Base-by-base conservation (phyloP, 2,888 invertebrate species). In the Chrysina gloriosa region DNA sequence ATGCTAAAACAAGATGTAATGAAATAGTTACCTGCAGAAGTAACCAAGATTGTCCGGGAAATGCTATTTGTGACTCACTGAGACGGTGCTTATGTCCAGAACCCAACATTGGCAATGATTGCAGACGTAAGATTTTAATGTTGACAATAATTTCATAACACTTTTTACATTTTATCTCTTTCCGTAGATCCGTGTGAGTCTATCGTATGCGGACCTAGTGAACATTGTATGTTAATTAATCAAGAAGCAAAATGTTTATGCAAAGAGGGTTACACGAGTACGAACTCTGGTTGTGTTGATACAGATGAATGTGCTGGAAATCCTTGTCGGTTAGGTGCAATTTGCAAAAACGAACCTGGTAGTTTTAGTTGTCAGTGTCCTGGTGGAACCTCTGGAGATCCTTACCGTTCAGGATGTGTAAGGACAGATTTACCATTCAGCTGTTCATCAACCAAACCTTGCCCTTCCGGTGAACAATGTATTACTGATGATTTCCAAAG, bases 81-180 rank as follows among this genome's bases (percentile, higher is more conserved):
- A 89, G 90, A 68, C 88, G 92, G 76, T 96, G 96, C 80, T 82
- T 94, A 34, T 96, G 96, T 77, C 96, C 95, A 1, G 94, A 94
- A 77, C 96, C 96, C 0, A 96, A 96, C 80, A 86, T 94, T 74
- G 96, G 96, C 75, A 94, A 95, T 76, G 94, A 95, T 78, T 96
- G 96, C 77, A 89, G 95, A 83, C 96, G 94, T 94, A 87, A 89
- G 92, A 31, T 2, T 48, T 45, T 21, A 9, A 16, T 31, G 3
- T 9, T 31, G n/a, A 31, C 7, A 9, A 2, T n/a, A 31, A 31
- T 7, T n/a, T 9, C 6, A 4, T 3, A 16, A 6, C 19, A 7
- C 42, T 16, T 42, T 3, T 45, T 21, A 25, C 56, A 19, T 23
- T 42, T 67, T 16, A 58, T 67, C 36, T 50, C 68, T 52, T 42